Base-by-base conservation (phyloP, 2,888 invertebrate species). In the Herminia tarsipennalis region DNA sequence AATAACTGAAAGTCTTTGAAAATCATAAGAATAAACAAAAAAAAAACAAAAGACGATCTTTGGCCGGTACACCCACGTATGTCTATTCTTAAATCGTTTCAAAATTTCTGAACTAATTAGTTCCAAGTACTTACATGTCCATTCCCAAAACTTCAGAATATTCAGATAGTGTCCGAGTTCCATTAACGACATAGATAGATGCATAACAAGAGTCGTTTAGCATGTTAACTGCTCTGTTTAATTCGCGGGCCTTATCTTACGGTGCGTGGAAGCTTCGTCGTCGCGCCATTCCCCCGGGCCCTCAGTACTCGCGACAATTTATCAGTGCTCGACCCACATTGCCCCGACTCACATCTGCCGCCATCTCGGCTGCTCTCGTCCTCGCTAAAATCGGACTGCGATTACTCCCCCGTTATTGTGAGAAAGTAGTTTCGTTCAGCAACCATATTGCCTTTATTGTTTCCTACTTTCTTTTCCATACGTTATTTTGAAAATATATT, bases 321-420 rank as follows among this genome's bases (percentile, higher is more conserved):
- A 86, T 88, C 88, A 88, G 81, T 51, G 53, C 57, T 61, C 82
- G 84, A 83, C 84, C 87, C 86, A 83, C 80, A 83, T 85, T 81
- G 83, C 71, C 69, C 74, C 73, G 76, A 12, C 24, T 33, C 40
- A 71, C 83, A 87, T 85, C 81, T 83, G 82, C 78, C 69, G 37
- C 54, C 53, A 32, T 29, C 38, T 32, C 34, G 24, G 33, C 24
- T 17, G 46, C 51, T 60, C n/a, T n/a, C n/a, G n/a, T n/a, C 55
- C 53, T 53, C 45, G 52, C 61, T 51, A 56, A 57, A 61, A 65
- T 68, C 62, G 68, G 61, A 49, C 56, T 62, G 57, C 70, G 65
- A 72, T 72, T 66, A 70, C 66, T 48, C 40, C 50, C 39, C 59
- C 62, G 62, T 71, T 70, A 67, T 70, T 72, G 66, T 67, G 70